These are phyloP conservation scores for Maccullochella peelii DNA, from an alignment of 2,113 vertebrate species.

Conservation along the genomic window DNA sequence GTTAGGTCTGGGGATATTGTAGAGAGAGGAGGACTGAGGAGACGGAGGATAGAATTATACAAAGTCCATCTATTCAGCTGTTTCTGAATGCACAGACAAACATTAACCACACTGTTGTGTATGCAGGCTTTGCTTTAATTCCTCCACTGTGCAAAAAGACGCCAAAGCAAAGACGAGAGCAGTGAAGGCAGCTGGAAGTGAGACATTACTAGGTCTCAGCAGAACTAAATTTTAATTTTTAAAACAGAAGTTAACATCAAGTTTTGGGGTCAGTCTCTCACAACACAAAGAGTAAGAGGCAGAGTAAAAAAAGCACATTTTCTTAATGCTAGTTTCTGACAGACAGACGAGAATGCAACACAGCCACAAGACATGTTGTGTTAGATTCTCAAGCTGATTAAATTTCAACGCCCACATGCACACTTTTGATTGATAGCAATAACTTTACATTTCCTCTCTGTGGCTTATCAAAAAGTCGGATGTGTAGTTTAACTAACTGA, in stretches of 20 bases:
- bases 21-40: background rate
- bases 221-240: slow-evolving; percentile 17
- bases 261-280: slow-evolving; percentile 23
- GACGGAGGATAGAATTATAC: background rate
- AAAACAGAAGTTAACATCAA: slow-evolving; percentile 2
- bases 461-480: background rate
- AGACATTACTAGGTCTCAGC: slow-evolving; percentile 6
- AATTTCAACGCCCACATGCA: background rate
- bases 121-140: slow-evolving; percentile 20
- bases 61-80: background rate
- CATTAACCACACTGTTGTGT: background rate
- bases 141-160: background rate
- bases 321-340: background rate
- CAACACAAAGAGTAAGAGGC: slow-evolving; percentile 4
- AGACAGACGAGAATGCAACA: background rate
- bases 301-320: background rate
- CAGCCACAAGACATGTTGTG: background rate
- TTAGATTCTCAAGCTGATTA: background rate
- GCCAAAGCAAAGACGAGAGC: slow-evolving; percentile 5
- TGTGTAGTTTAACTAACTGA: background rate
- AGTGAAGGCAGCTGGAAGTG: slow-evolving; percentile 27
- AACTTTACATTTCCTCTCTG: background rate
- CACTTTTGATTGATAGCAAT: background rate
- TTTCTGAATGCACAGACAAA: slow-evolving; percentile 30
- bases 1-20: background rate